Conservation (phyloP, 2,797 vertebrate species). For the Thripadectes ignobilis region DNA sequence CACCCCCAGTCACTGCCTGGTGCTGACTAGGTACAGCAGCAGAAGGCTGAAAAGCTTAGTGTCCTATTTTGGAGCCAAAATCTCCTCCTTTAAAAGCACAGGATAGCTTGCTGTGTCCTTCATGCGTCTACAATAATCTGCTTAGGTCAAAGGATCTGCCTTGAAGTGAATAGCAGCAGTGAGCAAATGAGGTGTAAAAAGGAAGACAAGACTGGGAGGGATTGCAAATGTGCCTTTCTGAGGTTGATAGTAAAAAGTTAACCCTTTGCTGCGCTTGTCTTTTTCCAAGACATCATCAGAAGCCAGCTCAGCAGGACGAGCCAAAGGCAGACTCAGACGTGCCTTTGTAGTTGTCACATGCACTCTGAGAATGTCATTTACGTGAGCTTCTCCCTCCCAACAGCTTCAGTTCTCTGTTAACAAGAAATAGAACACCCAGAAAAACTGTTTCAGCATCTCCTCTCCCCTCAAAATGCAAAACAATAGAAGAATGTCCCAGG, state of each 20-base stretch:
- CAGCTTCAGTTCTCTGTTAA: neutral
- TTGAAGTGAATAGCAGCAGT: slow-evolving; percentile 29
- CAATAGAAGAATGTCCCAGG: neutral
- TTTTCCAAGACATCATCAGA: neutral
- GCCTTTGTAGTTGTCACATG: fast-evolving
- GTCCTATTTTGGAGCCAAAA: slow-evolving; percentile 90
- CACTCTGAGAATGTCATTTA: neutral
- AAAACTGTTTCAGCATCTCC: neutral
- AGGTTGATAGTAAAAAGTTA: slow-evolving; percentile 30
- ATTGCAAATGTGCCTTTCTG: slow-evolving; percentile 21
- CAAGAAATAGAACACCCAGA: neutral
- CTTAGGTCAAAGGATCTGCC: slow-evolving; percentile 83
- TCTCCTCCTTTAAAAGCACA: slow-evolving; percentile 78
- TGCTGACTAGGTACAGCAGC: slow-evolving; percentile 81
- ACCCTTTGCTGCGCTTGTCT: neutral
- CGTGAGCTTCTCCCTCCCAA: neutral
- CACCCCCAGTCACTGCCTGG: slow-evolving; percentile 61
- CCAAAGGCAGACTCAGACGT: neutral
- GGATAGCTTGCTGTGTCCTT: slow-evolving; percentile 72
- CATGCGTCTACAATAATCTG: slow-evolving; percentile 82
- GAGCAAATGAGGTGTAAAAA: slow-evolving; percentile 40
- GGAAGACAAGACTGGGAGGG: neutral
- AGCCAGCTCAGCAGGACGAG: neutral
- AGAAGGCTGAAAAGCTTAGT: slow-evolving; percentile 85
- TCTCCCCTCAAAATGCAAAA: neutral